Evolutionary conservation across 2,888 invertebrate species (phyloP).

Genomic region (Chrysina gloriosa): DNA sequence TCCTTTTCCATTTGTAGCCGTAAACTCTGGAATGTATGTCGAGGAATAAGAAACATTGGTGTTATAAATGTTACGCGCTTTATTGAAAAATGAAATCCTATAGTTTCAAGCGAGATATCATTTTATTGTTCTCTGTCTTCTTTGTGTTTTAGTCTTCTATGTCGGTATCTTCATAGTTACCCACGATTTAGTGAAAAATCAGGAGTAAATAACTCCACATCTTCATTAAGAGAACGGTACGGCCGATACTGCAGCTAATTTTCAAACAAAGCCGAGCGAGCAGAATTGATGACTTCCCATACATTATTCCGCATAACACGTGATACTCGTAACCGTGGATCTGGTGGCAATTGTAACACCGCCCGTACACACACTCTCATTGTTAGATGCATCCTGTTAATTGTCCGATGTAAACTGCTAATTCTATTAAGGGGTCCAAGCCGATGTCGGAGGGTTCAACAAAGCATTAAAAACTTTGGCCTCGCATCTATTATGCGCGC

Average conservation of each 20-base stretch:
- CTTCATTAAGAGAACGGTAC: background rate
- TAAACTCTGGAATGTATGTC: too few species aligned
- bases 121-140: too few species aligned
- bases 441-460: constrained; percentile 22
- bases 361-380: constrained; percentile 6
- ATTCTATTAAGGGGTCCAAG: constrained; percentile 22
- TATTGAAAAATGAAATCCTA: too few species aligned
- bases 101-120: too few species aligned
- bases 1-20: too few species aligned
- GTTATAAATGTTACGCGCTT: too few species aligned
- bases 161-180: too few species aligned
- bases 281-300: background rate
- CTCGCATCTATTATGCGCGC: constrained; percentile 18
- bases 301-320: background rate
- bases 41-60: too few species aligned
- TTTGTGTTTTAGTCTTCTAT: too few species aligned
- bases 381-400: constrained; percentile 26
- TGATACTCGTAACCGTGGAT: constrained; percentile 14
- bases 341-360: constrained; percentile 18
- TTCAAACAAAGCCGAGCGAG: background rate
- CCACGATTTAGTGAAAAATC: too few species aligned
- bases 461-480: constrained; percentile 32
- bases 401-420: constrained; percentile 20
- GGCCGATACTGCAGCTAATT: background rate
- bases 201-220: background rate